phyloP scores from a whole-genome alignment of 64 coral and sea anemone species.

The Anthopleura sola region DNA sequence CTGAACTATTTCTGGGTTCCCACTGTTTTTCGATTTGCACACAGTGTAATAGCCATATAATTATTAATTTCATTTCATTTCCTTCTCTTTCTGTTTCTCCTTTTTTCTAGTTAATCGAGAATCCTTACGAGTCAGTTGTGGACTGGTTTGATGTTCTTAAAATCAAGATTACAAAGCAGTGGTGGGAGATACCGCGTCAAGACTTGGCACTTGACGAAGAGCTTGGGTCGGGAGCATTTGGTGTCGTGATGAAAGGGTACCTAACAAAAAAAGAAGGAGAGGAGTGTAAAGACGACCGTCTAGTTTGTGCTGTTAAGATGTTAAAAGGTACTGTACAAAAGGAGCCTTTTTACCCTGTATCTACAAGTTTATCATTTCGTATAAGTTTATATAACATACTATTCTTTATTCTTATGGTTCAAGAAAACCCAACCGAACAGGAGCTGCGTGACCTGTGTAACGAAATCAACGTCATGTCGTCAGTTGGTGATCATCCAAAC shows the following conservation, averaged over 20 bases:
- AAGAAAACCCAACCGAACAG: conserved; percentile 45
- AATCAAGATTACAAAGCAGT: conserved; percentile 30
- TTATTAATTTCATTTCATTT: too few species aligned
- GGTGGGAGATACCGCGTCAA: conserved; percentile 66
- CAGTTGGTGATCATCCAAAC: conserved; percentile 74
- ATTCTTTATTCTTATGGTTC: not conserved
- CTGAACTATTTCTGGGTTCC: too few species aligned
- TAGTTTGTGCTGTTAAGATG: conserved; percentile 77
- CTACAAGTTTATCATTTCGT: too few species aligned
- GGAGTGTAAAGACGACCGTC: not conserved
- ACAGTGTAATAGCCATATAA: too few species aligned
- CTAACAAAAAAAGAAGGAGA: conserved; percentile 39
- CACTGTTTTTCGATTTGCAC: too few species aligned
- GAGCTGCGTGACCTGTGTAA: conserved; percentile 65
- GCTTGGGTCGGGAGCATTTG: conserved; percentile 80
- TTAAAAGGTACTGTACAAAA: conserved; percentile 56
- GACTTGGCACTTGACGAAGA: conserved; percentile 45
- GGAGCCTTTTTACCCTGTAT: fast-evolving
- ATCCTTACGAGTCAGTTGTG: not conserved
- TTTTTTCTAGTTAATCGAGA: not conserved
- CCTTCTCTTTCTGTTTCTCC: not conserved
- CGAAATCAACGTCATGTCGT: conserved; percentile 76
- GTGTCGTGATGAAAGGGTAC: conserved; percentile 77
- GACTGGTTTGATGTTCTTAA: not conserved
- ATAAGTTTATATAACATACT: not conserved